Evolutionary conservation across 2,113 vertebrate genomes (phyloP).

Genomic region (Psettodes erumei): DNA sequence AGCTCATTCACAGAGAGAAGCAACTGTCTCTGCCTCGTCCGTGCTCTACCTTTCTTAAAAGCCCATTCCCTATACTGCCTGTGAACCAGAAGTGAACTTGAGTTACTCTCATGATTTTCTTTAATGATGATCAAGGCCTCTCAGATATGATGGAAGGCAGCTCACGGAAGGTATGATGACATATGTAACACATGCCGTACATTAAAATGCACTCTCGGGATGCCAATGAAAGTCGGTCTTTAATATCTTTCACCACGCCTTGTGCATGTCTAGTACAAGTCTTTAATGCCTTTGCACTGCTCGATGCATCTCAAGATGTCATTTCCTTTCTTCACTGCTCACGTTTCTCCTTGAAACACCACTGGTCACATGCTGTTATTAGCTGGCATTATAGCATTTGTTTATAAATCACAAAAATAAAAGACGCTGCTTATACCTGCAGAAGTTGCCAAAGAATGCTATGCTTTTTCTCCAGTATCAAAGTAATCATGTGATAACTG

Average conservation of each 20-base stretch:
- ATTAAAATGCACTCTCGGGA: neutral
- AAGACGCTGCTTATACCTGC: too few species aligned
- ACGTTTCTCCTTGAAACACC: neutral
- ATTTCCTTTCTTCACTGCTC: neutral
- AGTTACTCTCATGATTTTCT: slow-evolving; percentile 11
- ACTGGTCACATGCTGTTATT: neutral
- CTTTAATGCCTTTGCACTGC: neutral
- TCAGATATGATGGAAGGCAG: neutral
- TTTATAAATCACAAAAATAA: too few species aligned
- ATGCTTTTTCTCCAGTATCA: neutral
- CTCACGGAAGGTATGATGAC: slow-evolving; percentile 15
- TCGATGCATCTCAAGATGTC: neutral
- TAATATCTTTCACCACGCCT: neutral
- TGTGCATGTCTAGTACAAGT: neutral
- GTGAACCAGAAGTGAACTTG: slow-evolving; percentile 31
- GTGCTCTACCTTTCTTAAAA: slow-evolving; percentile 16
- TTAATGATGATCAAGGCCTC: slow-evolving; percentile 17
- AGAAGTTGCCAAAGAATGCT: too few species aligned
- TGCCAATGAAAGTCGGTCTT: neutral
- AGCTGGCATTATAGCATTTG: too few species aligned
- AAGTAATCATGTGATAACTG: neutral
- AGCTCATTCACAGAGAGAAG: slow-evolving; percentile 52
- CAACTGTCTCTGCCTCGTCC: slow-evolving; percentile 16
- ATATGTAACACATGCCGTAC: neutral
- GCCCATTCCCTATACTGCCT: neutral